These are phyloP conservation scores for Drosophila borealis DNA, from an alignment of 2,888 invertebrate genomes.

Conservation along the genomic window DNA sequence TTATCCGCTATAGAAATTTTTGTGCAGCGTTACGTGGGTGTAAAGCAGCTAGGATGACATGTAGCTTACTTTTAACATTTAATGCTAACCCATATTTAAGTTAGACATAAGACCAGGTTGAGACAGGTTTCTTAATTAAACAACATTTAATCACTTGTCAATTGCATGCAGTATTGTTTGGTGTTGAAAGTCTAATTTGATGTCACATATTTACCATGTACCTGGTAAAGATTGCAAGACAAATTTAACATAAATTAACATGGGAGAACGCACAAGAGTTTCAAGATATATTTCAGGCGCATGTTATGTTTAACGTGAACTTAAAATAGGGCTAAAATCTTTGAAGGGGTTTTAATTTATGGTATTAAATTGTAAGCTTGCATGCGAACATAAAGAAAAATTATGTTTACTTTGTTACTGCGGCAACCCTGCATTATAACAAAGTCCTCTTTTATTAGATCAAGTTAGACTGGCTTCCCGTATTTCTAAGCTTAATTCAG, in stretches of 20 bases:
- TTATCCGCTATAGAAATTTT: not conserved
- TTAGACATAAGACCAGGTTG: not conserved
- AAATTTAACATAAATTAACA: no score
- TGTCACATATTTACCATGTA: not conserved
- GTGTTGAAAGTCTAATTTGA: not conserved
- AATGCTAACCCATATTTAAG: no score
- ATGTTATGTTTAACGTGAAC: not conserved
- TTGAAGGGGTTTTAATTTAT: not conserved
- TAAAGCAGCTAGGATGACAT: not conserved
- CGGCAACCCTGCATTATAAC: not conserved
- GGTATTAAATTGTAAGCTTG: not conserved
- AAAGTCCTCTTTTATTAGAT: not conserved
- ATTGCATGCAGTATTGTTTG: no score
- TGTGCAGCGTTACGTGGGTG: not conserved
- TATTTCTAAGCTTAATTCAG: not conserved
- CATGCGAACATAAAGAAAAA: not conserved
- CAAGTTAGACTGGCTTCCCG: not conserved
- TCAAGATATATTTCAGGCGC: not conserved
- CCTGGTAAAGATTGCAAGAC: no score
- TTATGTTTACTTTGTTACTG: not conserved
- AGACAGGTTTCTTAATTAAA: not conserved
- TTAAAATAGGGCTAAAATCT: not conserved
- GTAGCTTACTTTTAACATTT: not conserved
- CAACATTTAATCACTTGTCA: no score
- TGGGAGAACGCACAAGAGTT: no score